Evolutionary conservation across 2,113 vertebrate genomes (phyloP).

Genomic region (Felis chaus): DNA sequence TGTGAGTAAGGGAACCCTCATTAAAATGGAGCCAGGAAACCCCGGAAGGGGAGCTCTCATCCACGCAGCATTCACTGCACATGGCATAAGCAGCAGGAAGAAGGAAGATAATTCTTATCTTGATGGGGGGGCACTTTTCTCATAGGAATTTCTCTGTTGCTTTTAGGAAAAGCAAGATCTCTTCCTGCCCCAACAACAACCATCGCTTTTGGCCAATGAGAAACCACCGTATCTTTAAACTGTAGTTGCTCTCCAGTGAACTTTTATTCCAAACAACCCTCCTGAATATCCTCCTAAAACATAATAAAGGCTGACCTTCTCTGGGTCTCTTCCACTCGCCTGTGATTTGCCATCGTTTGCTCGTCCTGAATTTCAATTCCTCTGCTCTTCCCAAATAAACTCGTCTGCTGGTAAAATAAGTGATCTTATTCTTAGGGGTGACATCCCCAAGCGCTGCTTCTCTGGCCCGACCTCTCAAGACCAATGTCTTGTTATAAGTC

Average conservation of each 20-base stretch:
- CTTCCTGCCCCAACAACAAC: not conserved
- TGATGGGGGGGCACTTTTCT: not conserved
- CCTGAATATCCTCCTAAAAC: not conserved
- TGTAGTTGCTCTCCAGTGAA: not conserved
- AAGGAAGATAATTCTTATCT: not conserved
- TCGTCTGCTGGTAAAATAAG: not conserved
- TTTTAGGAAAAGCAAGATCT: not conserved
- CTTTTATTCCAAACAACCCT: not conserved
- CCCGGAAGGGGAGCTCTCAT: not conserved
- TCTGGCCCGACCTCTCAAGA: not conserved
- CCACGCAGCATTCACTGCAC: not conserved
- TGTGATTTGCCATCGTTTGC: not conserved
- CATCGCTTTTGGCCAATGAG: not conserved
- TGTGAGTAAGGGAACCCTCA: not conserved
- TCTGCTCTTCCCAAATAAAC: not conserved
- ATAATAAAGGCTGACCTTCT: not conserved
- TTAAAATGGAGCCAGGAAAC: not conserved
- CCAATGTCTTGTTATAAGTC: not conserved
- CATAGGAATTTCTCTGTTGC: not conserved
- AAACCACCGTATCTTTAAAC: not conserved
- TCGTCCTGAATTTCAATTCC: not conserved
- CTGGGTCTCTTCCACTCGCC: not conserved
- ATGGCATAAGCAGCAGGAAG: not conserved
- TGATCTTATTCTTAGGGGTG: not conserved
- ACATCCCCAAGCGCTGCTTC: not conserved